Conservation (phyloP, 2,888 invertebrate species). For the Drepanosiphum platanoidis region DNA sequence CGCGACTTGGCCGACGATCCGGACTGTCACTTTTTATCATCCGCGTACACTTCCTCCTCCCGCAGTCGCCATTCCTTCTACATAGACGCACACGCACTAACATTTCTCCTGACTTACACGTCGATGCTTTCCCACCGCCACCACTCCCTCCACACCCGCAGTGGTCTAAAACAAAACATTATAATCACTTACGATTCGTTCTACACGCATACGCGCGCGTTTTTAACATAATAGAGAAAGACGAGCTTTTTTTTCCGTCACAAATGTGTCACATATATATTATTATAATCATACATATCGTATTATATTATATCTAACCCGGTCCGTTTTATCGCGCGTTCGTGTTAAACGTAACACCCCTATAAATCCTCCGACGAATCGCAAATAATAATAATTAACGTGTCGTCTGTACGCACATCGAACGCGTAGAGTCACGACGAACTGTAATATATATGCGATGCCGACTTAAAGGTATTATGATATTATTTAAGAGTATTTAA, state of each 20-base stretch:
- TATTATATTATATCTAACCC: too few species aligned
- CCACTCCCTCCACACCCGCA: neutral
- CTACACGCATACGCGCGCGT: neutral
- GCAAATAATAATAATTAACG: neutral
- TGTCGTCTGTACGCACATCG: too few species aligned
- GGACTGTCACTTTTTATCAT: conserved; percentile 62
- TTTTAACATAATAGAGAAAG: conserved; percentile 11
- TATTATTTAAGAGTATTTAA: neutral
- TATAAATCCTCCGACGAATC: neutral
- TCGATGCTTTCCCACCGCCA: conserved; percentile 16
- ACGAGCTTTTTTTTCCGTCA: conserved; percentile 5
- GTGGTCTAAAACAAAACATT: conserved; percentile 41
- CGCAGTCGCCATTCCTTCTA: neutral
- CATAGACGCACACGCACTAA: neutral
- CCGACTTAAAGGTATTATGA: neutral
- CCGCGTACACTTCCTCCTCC: neutral
- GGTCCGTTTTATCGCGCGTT: neutral
- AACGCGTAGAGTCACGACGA: too few species aligned
- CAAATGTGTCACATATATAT: neutral
- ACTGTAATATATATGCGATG: neutral
- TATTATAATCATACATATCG: neutral
- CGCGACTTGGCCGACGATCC: conserved; percentile 48
- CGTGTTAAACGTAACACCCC: neutral
- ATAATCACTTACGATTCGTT: conserved; percentile 55
- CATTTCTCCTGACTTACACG: conserved; percentile 37